Evolutionary conservation across 1,140 invertebrate species (phyloP).

Genomic region (Diorhabda carinulata): DNA sequence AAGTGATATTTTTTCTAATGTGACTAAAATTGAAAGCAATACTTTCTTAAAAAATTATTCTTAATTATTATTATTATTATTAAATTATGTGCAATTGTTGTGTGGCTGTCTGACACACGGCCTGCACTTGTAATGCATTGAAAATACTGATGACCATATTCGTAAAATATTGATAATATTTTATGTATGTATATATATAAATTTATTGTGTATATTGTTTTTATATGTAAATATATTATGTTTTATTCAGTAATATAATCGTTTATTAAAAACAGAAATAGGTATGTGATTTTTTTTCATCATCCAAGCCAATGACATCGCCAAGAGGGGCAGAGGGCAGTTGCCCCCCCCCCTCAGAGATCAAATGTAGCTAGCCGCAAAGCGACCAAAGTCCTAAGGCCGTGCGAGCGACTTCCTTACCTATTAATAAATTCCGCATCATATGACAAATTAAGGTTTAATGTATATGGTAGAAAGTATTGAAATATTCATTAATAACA

Average conservation of each 20-base stretch:
- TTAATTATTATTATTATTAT: constrained; percentile 47
- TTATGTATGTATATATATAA: constrained; percentile 47
- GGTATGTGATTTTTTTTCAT: too few species aligned
- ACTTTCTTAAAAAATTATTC: constrained; percentile 56
- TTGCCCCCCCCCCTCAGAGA: too few species aligned
- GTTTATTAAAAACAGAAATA: constrained; percentile 46
- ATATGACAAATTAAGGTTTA: too few species aligned
- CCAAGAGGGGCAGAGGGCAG: too few species aligned
- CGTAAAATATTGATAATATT: constrained; percentile 38
- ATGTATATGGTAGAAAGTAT: too few species aligned
- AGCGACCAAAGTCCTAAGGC: too few species aligned
- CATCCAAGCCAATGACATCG: too few species aligned
- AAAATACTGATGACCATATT: constrained; percentile 34
- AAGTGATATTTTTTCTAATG: constrained; percentile 65
- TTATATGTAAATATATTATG: constrained; percentile 49
- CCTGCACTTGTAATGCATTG: constrained; percentile 37
- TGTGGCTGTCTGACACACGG: constrained; percentile 30
- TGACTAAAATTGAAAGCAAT: constrained; percentile 63
- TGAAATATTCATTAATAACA: too few species aligned
- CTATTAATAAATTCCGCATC: too few species aligned
- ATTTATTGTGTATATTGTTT: constrained; percentile 49
- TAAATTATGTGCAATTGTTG: constrained; percentile 45
- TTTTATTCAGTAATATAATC: constrained; percentile 47
- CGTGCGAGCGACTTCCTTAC: too few species aligned
- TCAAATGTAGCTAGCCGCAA: too few species aligned